Evolutionary conservation across 2,888 invertebrate species (phyloP).

Genomic region (Caenorhabditis angaria): DNA sequence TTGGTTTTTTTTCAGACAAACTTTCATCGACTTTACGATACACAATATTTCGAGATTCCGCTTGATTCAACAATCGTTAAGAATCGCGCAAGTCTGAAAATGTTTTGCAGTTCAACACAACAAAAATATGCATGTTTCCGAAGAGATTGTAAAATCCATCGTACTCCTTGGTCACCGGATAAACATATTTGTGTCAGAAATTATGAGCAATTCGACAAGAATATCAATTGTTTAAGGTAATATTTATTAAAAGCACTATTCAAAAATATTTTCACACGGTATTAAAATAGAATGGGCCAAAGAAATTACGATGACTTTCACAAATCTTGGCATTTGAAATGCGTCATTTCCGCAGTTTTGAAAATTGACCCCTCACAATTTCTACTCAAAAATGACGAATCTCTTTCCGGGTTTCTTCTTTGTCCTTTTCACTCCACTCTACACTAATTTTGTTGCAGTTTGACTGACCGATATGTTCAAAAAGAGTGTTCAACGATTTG

Average conservation of each 20-base stretch:
- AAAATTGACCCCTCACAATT: neutral
- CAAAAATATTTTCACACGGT: neutral
- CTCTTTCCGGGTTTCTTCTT: neutral
- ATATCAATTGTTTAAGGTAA: constrained; percentile 43
- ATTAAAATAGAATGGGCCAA: too few species aligned
- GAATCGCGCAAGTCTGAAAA: constrained; percentile 31
- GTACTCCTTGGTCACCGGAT: constrained; percentile 48
- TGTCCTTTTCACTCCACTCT: neutral
- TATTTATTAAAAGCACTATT: neutral
- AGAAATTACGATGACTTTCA: too few species aligned
- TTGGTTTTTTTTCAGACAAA: constrained; percentile 31
- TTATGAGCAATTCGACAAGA: constrained; percentile 38
- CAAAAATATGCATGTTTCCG: constrained; percentile 44
- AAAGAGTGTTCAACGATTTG: constrained; percentile 47
- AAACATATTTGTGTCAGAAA: constrained; percentile 45
- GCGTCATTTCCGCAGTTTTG: neutral
- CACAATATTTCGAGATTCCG: constrained; percentile 46
- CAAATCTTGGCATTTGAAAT: neutral
- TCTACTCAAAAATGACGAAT: neutral
- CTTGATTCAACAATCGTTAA: constrained; percentile 41
- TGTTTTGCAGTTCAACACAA: constrained; percentile 45
- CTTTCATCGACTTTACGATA: constrained; percentile 47
- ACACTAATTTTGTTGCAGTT: constrained; percentile 19
- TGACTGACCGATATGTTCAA: constrained; percentile 40
- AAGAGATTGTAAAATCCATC: constrained; percentile 35